Evolutionary conservation across 2,888 invertebrate species (phyloP).

Genomic region (Cephonodes hylas): DNA sequence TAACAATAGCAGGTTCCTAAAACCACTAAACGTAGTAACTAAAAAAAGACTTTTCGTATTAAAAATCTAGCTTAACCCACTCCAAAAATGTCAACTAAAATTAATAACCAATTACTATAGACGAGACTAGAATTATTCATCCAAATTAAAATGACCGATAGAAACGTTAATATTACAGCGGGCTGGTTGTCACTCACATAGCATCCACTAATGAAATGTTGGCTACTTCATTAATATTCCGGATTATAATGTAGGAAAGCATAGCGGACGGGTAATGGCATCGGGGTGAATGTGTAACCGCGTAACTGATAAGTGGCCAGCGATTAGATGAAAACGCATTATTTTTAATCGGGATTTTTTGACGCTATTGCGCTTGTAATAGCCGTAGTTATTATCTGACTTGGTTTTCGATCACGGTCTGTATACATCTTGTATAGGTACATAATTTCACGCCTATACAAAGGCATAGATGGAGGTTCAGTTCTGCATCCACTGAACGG

Average conservation of each 20-base stretch:
- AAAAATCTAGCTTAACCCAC: too few species aligned
- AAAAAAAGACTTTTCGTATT: too few species aligned
- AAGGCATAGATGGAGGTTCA: too few species aligned
- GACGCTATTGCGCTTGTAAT: too few species aligned
- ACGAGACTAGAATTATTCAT: not conserved
- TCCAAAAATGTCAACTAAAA: not conserved
- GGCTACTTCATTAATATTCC: slow-evolving; percentile 34
- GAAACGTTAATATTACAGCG: slow-evolving; percentile 12
- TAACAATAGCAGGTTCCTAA: too few species aligned
- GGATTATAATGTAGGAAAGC: slow-evolving; percentile 24
- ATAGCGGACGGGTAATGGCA: slow-evolving; percentile 15
- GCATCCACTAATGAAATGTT: slow-evolving; percentile 30
- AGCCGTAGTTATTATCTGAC: too few species aligned
- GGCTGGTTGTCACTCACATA: slow-evolving; percentile 21
- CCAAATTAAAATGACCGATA: slow-evolving; percentile 8
- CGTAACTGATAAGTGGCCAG: not conserved
- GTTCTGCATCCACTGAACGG: too few species aligned
- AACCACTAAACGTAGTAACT: too few species aligned
- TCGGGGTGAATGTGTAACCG: slow-evolving; percentile 3
- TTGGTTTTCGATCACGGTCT: too few species aligned
- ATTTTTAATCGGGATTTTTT: too few species aligned
- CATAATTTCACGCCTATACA: too few species aligned
- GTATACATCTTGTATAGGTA: too few species aligned
- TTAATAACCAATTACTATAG: not conserved
- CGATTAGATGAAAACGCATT: not conserved